Percentiles rank a stretch among this genome's conserved stretches.
phyloP scores from a whole-genome alignment of 2,797 vertebrate species.

The Hippocampus kuda region DNA sequence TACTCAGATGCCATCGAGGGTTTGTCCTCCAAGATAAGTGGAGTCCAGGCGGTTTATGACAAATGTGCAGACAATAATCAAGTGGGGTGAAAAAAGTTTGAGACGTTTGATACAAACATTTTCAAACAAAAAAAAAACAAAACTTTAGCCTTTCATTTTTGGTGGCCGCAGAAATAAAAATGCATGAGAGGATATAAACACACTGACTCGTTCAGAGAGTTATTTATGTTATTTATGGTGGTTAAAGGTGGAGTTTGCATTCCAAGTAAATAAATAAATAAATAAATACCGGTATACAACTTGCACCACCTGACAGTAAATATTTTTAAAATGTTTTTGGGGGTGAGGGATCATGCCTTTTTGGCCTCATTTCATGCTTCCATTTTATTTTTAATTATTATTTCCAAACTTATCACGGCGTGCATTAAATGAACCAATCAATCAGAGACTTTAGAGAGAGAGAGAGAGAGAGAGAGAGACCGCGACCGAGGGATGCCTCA shows the following conservation, averaged over 20 bases:
- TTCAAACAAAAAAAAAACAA: not conserved
- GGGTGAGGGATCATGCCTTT: too few relatives aligned
- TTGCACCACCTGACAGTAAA: too few relatives aligned
- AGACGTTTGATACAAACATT: not conserved
- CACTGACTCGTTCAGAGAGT: not conserved
- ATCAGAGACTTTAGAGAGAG: too few relatives aligned
- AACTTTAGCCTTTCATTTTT: not conserved
- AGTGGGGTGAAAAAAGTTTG: not conserved
- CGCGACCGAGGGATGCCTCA: too few relatives aligned
- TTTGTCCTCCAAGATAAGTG: slow-evolving; percentile 15
- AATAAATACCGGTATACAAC: too few relatives aligned
- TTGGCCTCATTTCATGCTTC: too few relatives aligned
- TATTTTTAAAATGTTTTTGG: too few relatives aligned
- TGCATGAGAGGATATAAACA: not conserved
- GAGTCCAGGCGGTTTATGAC: not conserved
- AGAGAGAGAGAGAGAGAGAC: too few relatives aligned
- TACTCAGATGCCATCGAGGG: slow-evolving; percentile 5
- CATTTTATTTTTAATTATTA: too few relatives aligned
- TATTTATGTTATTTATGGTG: not conserved
- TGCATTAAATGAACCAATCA: too few relatives aligned
- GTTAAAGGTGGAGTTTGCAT: not conserved
- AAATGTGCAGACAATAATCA: slow-evolving; percentile 4
- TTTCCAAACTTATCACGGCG: too few relatives aligned
- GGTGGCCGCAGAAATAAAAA: not conserved
- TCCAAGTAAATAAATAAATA: too few relatives aligned